Conservation (phyloP, 2,797 vertebrate species). For the Microchirus variegatus region DNA sequence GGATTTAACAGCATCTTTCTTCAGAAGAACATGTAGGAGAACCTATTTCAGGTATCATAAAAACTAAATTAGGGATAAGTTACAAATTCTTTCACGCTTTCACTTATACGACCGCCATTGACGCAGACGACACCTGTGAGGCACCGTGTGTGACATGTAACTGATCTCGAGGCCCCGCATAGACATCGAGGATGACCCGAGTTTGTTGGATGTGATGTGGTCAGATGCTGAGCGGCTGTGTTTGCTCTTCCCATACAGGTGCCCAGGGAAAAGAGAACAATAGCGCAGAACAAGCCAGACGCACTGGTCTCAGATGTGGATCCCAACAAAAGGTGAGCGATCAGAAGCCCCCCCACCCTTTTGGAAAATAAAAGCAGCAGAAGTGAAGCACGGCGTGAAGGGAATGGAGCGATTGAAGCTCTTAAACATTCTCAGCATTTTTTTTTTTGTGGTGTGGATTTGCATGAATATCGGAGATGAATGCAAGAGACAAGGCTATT, state of each 20-base stretch:
- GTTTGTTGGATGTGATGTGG: slow-evolving; percentile 76
- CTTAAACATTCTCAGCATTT: slow-evolving; percentile 6
- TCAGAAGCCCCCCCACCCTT: slow-evolving; percentile 23
- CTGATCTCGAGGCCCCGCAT: slow-evolving; percentile 43
- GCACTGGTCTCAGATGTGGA: slow-evolving; percentile 91
- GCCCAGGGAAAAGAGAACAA: slow-evolving; percentile 92
- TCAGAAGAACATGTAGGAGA: too few relatives aligned
- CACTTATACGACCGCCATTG: slow-evolving; percentile 1
- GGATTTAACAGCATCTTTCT: too few relatives aligned
- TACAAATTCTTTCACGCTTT: slow-evolving; percentile 14
- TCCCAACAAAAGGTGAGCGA: slow-evolving; percentile 94
- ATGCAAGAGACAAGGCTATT: background rate
- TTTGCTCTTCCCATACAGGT: slow-evolving; percentile 86
- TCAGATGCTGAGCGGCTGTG: slow-evolving; percentile 78
- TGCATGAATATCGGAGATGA: background rate
- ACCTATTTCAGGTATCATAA: background rate
- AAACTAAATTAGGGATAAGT: slow-evolving; percentile 4
- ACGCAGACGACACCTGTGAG: slow-evolving; percentile 57
- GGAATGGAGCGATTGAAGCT: slow-evolving; percentile 11
- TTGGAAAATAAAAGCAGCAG: slow-evolving; percentile 46
- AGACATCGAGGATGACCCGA: slow-evolving; percentile 56
- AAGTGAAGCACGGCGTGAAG: slow-evolving; percentile 7
- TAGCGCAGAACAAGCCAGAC: slow-evolving; percentile 89
- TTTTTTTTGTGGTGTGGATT: background rate
- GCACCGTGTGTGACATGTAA: slow-evolving; percentile 47